Base-by-base conservation (phyloP, 2,797 vertebrate genomes). In the Uromys caudimaculatus region DNA sequence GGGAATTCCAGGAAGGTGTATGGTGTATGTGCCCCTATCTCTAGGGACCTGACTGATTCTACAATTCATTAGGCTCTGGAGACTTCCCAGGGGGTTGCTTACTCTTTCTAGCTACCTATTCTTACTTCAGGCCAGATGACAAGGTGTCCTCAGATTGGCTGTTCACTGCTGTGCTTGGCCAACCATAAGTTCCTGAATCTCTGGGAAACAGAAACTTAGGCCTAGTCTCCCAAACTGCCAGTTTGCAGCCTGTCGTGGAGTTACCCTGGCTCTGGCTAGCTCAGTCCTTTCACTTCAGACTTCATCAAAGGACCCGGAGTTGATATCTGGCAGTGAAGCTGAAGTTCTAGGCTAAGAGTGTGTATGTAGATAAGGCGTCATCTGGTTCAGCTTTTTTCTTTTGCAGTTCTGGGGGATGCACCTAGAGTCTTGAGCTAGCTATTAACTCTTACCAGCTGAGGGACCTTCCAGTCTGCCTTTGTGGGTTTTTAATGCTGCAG, bases 341-440 rank as follows among this genome's bases (percentile, higher is more conserved):
- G 23, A 64, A 90, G 35, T 41, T 41, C 35, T 38, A 67, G 77
- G 99, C 99, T 99, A 97, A 97, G 99, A 97, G 97, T 99, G 98
- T 90, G 98, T 98, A 79, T 91, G 98, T 98, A 86, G 99, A 98
- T 67, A 99, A 98, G 58, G 98, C 99, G 96, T 98, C 98, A 98
- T 99, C 99, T 97, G 47, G 0, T 64, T 64, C 21, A 54, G 14
- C 7, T 58, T 3, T 44, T 62, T 29, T 60, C 1, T 11, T 44
- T 62, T 58, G 38, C 4, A 23, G 52, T 89, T 41, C 38, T 75
- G 52, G 85, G 17, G n/a, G 41, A 32, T 41, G 16, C 3, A 4
- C 67, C 67, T 13, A 69, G 85, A 47, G 16, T 17, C 27, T 73
- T 6, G 69, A 29, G 50, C 24, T 38, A 12, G 23, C 12, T 35